A percentile compares a stretch with the other conserved stretches of the same genome.
Conservation (phyloP, 2,797 vertebrate genomes). For the Chelon labrosus region DNA sequence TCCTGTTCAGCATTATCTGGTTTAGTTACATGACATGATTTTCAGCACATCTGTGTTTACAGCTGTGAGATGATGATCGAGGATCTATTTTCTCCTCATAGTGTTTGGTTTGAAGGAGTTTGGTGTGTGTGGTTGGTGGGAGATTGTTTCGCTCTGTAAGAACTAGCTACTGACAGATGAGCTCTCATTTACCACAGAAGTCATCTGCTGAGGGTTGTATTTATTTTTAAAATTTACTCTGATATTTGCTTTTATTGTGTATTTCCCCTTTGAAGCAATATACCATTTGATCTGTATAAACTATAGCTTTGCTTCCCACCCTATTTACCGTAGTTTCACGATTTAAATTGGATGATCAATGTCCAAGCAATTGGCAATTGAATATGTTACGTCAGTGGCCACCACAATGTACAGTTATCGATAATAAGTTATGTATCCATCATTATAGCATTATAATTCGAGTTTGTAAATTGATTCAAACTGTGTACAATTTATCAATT, state of each 20-base stretch:
- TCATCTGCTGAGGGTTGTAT: conserved; percentile 31
- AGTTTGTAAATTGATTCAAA: no score
- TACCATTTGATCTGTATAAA: background rate
- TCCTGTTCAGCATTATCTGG: conserved; percentile 48
- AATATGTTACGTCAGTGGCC: background rate
- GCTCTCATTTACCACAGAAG: conserved; percentile 35
- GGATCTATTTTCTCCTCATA: conserved; percentile 57
- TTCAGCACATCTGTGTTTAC: conserved; percentile 76
- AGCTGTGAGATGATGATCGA: conserved; percentile 69
- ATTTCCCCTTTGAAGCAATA: no score
- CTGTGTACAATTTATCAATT: no score
- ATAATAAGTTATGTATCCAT: no score
- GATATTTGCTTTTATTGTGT: background rate
- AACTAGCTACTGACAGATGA: conserved; percentile 58
- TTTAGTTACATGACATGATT: conserved; percentile 47
- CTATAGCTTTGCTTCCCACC: background rate
- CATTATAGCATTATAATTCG: no score
- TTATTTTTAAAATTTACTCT: background rate
- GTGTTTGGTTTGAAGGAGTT: conserved; percentile 68
- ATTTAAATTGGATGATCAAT: background rate
- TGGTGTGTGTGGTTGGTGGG: conserved; percentile 42
- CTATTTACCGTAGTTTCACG: background rate
- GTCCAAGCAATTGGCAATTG: background rate
- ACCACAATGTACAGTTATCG: background rate
- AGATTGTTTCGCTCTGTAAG: conserved; percentile 44